Evolutionary conservation across 2,113 vertebrate species (phyloP).

Genomic region (Anas platyrhynchos): DNA sequence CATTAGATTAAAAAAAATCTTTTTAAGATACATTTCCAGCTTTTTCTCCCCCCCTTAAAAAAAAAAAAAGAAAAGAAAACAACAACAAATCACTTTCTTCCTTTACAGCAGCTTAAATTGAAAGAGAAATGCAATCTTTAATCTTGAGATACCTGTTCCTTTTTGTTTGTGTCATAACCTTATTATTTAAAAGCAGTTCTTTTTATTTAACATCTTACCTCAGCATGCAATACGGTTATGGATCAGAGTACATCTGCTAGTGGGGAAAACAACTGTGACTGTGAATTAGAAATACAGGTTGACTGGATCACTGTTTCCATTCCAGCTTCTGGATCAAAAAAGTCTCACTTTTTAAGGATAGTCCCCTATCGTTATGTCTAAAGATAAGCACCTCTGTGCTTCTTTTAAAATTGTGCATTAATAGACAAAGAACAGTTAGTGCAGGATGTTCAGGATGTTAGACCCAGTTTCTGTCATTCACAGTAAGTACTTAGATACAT

Average conservation of each 20-base stretch:
- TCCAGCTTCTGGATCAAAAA: not conserved
- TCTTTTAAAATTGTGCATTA: not conserved
- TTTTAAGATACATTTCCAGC: not conserved
- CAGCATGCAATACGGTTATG: not conserved
- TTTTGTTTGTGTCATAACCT: conserved; percentile 1
- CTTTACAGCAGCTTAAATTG: not conserved
- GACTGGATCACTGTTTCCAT: not conserved
- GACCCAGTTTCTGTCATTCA: not conserved
- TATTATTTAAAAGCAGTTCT: conserved; percentile 43
- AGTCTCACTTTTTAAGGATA: not conserved
- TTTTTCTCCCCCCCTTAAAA: not conserved
- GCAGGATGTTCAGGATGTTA: not conserved
- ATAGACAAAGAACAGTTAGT: not conserved
- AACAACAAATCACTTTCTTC: not conserved
- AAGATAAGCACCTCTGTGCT: not conserved
- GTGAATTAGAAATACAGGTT: not conserved
- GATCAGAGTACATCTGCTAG: conserved; percentile 25
- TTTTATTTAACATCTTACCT: conserved; percentile 52
- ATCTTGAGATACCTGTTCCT: conserved; percentile 27
- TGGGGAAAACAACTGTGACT: not conserved
- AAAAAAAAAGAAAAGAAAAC: too few species aligned
- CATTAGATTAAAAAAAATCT: not conserved
- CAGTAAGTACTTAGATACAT: not conserved
- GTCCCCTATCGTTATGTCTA: not conserved
- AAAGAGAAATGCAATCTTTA: conserved; percentile 6